phyloP scores from a whole-genome alignment of 2,113 vertebrate species.

The Forbesichthys agassizii region DNA sequence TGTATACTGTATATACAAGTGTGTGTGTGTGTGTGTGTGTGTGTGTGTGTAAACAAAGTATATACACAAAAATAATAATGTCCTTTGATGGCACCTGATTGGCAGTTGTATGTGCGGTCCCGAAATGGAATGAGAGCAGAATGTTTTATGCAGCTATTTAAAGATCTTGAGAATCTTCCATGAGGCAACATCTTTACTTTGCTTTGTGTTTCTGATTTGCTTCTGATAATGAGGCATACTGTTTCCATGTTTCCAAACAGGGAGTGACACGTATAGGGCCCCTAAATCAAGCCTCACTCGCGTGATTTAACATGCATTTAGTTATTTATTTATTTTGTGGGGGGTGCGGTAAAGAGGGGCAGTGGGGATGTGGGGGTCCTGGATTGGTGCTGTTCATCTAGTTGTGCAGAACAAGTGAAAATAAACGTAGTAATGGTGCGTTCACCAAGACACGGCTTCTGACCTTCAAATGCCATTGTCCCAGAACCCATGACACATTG shows the following conservation, averaged over 20 bases:
- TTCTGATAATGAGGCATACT: not conserved
- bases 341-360: slow-evolving; percentile 19
- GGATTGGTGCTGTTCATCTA: slow-evolving; percentile 58
- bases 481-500: slow-evolving; percentile 65
- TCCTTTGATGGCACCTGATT: slow-evolving; percentile 24
- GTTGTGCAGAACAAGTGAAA: slow-evolving; percentile 61
- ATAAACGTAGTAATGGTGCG: slow-evolving; percentile 53
- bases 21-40: too few species aligned
- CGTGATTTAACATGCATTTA: slow-evolving; percentile 24
- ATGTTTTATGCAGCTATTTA: slow-evolving; percentile 31
- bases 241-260: slow-evolving; percentile 1
- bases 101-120: slow-evolving; percentile 8
- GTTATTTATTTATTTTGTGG: slow-evolving; percentile 41
- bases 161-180: slow-evolving; percentile 22
- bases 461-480: slow-evolving; percentile 69
- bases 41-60: too few species aligned
- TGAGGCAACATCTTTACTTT: slow-evolving; percentile 21
- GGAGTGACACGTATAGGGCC: slow-evolving; percentile 25
- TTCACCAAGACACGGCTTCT: slow-evolving; percentile 58
- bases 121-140: slow-evolving; percentile 1
- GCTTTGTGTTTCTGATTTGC: slow-evolving; percentile 6
- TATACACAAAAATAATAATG: too few species aligned
- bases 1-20: not conserved
- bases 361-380: not conserved
- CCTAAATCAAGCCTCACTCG: slow-evolving; percentile 15